These are phyloP conservation scores for Sebastiscus tertius DNA, from an alignment of 2,797 vertebrate species.

Conservation along the genomic window DNA sequence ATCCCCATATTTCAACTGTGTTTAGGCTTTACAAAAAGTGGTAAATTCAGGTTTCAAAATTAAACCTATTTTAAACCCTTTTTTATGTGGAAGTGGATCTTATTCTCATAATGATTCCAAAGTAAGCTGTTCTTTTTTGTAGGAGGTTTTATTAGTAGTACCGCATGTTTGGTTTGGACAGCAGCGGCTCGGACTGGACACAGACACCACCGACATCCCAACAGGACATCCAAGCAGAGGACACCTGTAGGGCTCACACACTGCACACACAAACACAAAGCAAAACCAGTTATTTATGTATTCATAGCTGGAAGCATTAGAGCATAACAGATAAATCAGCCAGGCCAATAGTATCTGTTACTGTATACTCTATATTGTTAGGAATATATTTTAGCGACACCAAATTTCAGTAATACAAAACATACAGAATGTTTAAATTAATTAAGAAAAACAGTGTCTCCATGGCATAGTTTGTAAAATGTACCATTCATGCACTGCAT, in stretches of 20 bases:
- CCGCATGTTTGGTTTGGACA: constrained; percentile 92
- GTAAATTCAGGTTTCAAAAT: background rate
- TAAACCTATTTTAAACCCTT: background rate
- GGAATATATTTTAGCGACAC: background rate
- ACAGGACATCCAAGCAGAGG: constrained; percentile 85
- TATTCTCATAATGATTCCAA: background rate
- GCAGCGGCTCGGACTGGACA: constrained; percentile 86
- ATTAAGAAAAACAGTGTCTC: too few species aligned
- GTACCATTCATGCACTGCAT: too few species aligned
- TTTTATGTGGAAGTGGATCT: background rate
- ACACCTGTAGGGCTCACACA: constrained; percentile 91
- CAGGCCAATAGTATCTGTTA: background rate
- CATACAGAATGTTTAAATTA: background rate
- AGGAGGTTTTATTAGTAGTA: constrained; percentile 59
- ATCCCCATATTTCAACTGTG: background rate
- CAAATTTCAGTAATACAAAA: background rate
- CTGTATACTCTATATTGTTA: background rate
- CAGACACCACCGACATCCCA: constrained; percentile 87
- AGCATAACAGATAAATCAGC: background rate
- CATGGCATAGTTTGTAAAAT: too few species aligned
- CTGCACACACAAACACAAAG: constrained; percentile 70
- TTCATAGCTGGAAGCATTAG: background rate
- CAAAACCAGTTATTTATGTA: background rate
- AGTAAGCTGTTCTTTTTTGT: too few species aligned
- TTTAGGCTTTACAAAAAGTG: background rate